Percentiles rank a stretch among this genome's conserved stretches.
These are phyloP conservation scores for Thermophis baileyi DNA, from an alignment of 2,113 vertebrate species.

Conservation along the genomic window DNA sequence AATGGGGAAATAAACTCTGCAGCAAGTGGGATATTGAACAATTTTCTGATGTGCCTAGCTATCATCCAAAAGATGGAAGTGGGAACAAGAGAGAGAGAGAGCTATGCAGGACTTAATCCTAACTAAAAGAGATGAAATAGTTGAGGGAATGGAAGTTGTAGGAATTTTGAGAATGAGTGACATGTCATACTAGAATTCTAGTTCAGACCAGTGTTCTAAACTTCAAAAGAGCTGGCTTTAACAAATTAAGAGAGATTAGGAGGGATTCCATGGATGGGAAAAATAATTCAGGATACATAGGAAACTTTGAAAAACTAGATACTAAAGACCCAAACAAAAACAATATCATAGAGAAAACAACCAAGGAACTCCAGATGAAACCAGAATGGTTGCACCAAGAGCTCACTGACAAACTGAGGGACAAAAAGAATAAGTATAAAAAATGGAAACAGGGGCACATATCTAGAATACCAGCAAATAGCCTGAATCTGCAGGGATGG, in stretches of 20 bases:
- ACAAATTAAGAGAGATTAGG: not conserved
- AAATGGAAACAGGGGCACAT: not conserved
- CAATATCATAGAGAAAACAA: not conserved
- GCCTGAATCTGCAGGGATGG: not conserved
- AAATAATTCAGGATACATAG: not conserved
- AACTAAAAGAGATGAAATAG: not conserved
- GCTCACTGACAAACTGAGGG: not conserved
- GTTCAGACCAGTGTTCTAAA: not conserved
- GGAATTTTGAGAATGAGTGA: not conserved
- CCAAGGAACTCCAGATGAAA: not conserved
- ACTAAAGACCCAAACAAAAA: not conserved
- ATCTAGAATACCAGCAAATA: not conserved
- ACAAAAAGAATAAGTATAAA: not conserved
- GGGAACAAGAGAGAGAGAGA: not conserved
- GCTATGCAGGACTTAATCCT: not conserved
- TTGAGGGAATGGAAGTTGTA: not conserved
- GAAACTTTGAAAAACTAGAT: not conserved
- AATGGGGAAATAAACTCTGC: not conserved
- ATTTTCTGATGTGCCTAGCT: not conserved
- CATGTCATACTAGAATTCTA: not conserved
- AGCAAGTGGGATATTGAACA: not conserved
- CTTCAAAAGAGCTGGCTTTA: not conserved
- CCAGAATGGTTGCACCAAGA: not conserved
- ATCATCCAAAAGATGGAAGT: not conserved
- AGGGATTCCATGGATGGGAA: not conserved